These are phyloP conservation scores for Syngnathus rostellatus DNA, from an alignment of 2,797 vertebrate genomes.

Conservation along the genomic window DNA sequence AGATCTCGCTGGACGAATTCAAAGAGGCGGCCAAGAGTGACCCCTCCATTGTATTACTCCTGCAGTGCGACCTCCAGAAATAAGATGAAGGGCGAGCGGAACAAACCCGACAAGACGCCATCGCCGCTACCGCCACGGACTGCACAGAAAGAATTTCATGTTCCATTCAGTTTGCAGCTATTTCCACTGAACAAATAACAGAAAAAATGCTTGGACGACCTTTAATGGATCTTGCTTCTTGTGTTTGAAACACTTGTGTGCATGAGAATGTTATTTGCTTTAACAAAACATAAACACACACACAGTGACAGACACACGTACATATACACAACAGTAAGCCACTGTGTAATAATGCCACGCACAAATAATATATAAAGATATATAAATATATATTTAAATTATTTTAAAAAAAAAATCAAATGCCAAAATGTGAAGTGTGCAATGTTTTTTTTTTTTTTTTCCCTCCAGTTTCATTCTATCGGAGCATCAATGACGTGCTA, in stretches of 20 bases:
- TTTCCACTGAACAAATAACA: slow-evolving; percentile 76
- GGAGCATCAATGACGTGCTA: slow-evolving; percentile 82
- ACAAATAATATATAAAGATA: slow-evolving; percentile 67
- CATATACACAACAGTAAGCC: slow-evolving; percentile 25
- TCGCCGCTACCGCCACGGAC: slow-evolving; percentile 67
- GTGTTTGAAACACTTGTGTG: slow-evolving; percentile 99
- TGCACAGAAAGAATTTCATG: slow-evolving; percentile 87
- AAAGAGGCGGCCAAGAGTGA: slow-evolving; percentile 99
- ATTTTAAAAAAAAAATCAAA: slow-evolving; percentile 79
- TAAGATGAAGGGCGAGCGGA: slow-evolving; percentile 63
- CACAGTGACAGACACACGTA: slow-evolving; percentile 27
- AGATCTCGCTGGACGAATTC: slow-evolving; percentile 98
- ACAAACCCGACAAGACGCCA: slow-evolving; percentile 22
- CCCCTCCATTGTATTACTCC: slow-evolving; percentile 97
- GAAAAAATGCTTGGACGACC: slow-evolving; percentile 88
- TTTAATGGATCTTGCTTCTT: slow-evolving; percentile 99
- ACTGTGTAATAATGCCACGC: slow-evolving; percentile 48
- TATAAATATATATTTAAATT: slow-evolving; percentile 75
- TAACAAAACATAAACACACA: slow-evolving; percentile 71
- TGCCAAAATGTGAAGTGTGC: slow-evolving; percentile 94
- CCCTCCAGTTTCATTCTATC: slow-evolving; percentile 72
- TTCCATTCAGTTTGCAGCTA: slow-evolving; percentile 99
- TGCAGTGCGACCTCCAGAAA: slow-evolving; percentile 99
- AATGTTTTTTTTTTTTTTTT: slow-evolving; percentile 73
- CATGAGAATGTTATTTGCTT: slow-evolving; percentile 99